Evolutionary conservation across 2,888 invertebrate species (phyloP), one percentile per base, ranked within the genome.

Genomic region (Agelastica alni): DNA sequence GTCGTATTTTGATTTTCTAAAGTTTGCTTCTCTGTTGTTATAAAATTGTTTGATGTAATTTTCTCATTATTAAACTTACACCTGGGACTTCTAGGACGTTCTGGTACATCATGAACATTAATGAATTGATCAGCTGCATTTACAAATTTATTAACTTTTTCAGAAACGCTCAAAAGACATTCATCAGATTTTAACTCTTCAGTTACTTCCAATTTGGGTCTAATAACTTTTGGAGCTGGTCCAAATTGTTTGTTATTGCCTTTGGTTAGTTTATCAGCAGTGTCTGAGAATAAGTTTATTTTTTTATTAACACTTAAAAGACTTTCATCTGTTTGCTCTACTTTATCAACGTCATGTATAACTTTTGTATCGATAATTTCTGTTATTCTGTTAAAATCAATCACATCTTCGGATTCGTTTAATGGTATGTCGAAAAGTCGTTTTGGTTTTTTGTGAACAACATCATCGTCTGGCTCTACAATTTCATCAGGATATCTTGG

Each of bases 401-500:
- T 82, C 26, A 83, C 80, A 16, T 84, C 81, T 61, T 85, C 85
- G 14, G 83, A 79, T 77, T 88, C 87, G 22, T 76, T 75, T 18
- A 82, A 79, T 2, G 81, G 79, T 31, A 81, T 77, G 49, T 81
- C 80, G 2, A 78, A 77, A 2, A 81, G 66, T 42, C 74, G 73
- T 14, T 74, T 73, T 3, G 65, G 31, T 28, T 78, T 78, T 56
- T 74, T 77, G 44, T 58, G 64, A 7, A 78, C 77, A 18, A 56
- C 72, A 26, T 82, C 83, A 66, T 89, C 89, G 60, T 89, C 89
- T 0, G 90, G 89, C 72, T 90, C 89, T 65, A 81, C 83, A 0
- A 89, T 85, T 67, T 84, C 82, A 71, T 90, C 89, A 0, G 90
- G 89, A 69, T 86, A 88, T 49, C 89, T 80, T 2, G 87, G 86